Evolutionary conservation across 2,113 vertebrate species (phyloP), one percentile per base, ranked within the genome.

Genomic region (Oncorhynchus kisutch): DNA sequence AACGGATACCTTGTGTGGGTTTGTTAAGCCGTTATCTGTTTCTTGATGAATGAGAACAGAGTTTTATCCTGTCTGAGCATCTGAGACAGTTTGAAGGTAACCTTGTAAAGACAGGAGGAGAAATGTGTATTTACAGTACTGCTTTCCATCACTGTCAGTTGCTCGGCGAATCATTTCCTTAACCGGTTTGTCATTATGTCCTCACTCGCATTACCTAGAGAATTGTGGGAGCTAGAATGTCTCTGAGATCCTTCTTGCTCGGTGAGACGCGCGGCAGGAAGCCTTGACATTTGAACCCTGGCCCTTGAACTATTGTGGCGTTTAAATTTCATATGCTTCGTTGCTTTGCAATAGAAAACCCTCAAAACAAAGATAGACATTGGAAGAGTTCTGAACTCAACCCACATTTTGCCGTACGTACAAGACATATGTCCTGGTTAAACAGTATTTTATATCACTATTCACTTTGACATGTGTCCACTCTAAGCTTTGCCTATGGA

Each of bases 141-240:
- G 79, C 70, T 86, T 87, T 84, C 78, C 72, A 77, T 87, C 77
- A 74, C 66, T 70, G 77, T 81, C 77, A 45, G 1, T 78, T 65
- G 54, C 59, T 75, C 70, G 66, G 81, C n/a, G 27, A 65, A 68
- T 75, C n/a, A 79, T 84, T 86, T 82, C 70, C 72, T 71, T 60
- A 57, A 57, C 31, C 72, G 78, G 77, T 81, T 83, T 77, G 82
- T 84, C 62, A 82, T 82, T 78, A 76, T 77, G 48, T 62, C 49
- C 60, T 77, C 77, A 48, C 77, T 81, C 54, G 48, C 29, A 12
- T 27, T 70, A 62, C 29, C 34, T 27, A 72, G 71, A 78, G 68
- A 34, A 79, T 29, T 71, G 77, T 72, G 71, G 60, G 71, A 71
- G 75, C 64, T 75, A 67, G n/a, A 51, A 77, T 59, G 39, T 75